phyloP scores from a whole-genome alignment of 2,113 vertebrate species.

The Bostrychus sinensis region DNA sequence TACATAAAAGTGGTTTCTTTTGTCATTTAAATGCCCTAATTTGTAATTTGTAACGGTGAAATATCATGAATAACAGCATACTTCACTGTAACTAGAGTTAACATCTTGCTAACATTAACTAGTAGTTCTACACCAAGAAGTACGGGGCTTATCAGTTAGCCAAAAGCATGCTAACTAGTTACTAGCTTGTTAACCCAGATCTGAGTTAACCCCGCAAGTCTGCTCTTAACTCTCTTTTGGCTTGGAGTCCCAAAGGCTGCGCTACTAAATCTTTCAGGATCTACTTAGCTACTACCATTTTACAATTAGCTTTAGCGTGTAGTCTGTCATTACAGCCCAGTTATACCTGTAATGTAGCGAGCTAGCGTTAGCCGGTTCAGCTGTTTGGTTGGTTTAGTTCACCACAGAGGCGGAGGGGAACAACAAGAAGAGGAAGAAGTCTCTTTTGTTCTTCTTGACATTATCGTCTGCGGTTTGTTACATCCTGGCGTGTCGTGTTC shows the following conservation, averaged over 20 bases:
- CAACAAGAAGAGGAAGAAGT: slow-evolving; percentile 44
- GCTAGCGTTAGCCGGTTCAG: slow-evolving; percentile 64
- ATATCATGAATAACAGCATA: neutral
- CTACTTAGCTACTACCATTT: neutral
- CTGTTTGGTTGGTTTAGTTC: slow-evolving; percentile 51
- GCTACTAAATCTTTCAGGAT: neutral
- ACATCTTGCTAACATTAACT: neutral
- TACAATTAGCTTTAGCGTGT: neutral
- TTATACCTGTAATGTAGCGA: slow-evolving; percentile 43
- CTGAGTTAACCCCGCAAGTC: neutral
- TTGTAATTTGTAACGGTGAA: too few relatives aligned
- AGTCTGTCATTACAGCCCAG: neutral
- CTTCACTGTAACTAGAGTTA: neutral
- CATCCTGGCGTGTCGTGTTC: slow-evolving; percentile 29
- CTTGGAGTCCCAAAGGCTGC: neutral
- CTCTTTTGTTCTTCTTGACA: slow-evolving; percentile 66
- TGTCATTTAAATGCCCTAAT: too few relatives aligned
- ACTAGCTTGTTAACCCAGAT: slow-evolving; percentile 7
- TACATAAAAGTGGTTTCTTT: too few relatives aligned
- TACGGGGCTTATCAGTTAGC: neutral
- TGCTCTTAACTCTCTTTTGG: neutral
- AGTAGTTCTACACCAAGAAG: neutral
- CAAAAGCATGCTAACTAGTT: neutral
- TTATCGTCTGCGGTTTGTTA: slow-evolving; percentile 36
- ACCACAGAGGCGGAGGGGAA: slow-evolving; percentile 26